Evolutionary conservation across 2,888 invertebrate genomes (phyloP).

Genomic region (Drosophila incognita): DNA sequence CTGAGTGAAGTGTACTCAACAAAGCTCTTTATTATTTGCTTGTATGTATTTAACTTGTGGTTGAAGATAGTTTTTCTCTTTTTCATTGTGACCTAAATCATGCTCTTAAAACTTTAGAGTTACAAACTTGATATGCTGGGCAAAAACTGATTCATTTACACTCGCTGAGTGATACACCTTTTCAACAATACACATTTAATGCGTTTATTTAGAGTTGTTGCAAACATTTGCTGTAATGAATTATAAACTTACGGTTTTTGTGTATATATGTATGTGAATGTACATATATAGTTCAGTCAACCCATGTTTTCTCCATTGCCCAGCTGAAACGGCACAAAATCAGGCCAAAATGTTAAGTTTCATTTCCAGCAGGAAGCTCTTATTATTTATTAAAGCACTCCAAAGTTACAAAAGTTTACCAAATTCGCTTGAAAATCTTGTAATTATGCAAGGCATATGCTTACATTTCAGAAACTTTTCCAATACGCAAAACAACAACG

Average conservation of each 20-base stretch:
- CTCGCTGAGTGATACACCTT: not conserved
- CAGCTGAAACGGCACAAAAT: conserved; percentile 22
- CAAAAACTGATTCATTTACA: not conserved
- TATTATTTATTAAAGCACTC: conserved; percentile 72
- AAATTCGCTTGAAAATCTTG: conserved; percentile 37
- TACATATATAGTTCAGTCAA: not conserved
- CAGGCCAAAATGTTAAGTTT: conserved; percentile 51
- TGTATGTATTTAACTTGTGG: no score
- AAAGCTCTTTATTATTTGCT: not conserved
- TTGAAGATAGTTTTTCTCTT: not conserved
- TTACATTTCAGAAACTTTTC: conserved; percentile 65
- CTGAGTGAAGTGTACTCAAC: not conserved
- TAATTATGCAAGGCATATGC: conserved; percentile 75
- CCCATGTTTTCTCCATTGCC: not conserved
- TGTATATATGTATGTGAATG: no score
- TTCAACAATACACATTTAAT: conserved; percentile 2
- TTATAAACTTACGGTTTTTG: not conserved
- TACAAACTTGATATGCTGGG: not conserved
- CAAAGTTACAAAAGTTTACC: conserved; percentile 63
- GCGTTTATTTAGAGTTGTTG: not conserved
- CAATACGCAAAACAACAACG: conserved; percentile 24
- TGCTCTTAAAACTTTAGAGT: not conserved
- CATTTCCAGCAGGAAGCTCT: conserved; percentile 37
- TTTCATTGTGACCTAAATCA: not conserved
- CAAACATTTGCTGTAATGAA: not conserved